Evolutionary conservation across 2,797 vertebrate species (phyloP).

Genomic region (Diplodus sargus): DNA sequence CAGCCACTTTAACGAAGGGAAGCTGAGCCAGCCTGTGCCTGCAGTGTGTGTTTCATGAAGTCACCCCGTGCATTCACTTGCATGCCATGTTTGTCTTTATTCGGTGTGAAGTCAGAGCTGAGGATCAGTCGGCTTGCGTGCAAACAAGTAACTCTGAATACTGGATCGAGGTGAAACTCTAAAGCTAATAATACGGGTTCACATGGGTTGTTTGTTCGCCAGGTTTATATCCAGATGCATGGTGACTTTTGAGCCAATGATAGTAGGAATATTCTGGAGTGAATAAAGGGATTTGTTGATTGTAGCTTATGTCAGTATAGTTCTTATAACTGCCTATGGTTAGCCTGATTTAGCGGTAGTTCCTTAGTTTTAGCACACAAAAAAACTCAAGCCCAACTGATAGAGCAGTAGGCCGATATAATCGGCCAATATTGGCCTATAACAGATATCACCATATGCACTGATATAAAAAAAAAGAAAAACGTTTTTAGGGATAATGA

Average conservation of each 20-base stretch:
- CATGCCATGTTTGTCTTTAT: slow-evolving; percentile 62
- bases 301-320: neutral
- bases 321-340: neutral
- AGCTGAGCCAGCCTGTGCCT: slow-evolving; percentile 71
- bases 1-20: slow-evolving; percentile 76
- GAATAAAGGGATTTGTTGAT: neutral
- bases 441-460: too few relatives aligned
- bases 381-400: too few relatives aligned
- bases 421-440: too few relatives aligned
- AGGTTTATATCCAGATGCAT: slow-evolving; percentile 11
- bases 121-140: slow-evolving; percentile 48
- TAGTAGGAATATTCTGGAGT: neutral
- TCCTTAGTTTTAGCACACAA: neutral
- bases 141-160: slow-evolving; percentile 25
- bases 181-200: neutral
- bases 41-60: slow-evolving; percentile 66
- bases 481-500: too few relatives aligned
- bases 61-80: slow-evolving; percentile 41
- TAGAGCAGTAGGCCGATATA: too few relatives aligned
- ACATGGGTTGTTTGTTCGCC: neutral
- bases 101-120: slow-evolving; percentile 49
- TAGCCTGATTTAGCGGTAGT: neutral
- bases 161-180: slow-evolving; percentile 15
- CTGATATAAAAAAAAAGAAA: too few relatives aligned
- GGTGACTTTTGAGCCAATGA: neutral